These are phyloP conservation scores for Anthopleura xanthogrammica DNA, from an alignment of 92 coral and sea anemone species.

Conservation along the genomic window DNA sequence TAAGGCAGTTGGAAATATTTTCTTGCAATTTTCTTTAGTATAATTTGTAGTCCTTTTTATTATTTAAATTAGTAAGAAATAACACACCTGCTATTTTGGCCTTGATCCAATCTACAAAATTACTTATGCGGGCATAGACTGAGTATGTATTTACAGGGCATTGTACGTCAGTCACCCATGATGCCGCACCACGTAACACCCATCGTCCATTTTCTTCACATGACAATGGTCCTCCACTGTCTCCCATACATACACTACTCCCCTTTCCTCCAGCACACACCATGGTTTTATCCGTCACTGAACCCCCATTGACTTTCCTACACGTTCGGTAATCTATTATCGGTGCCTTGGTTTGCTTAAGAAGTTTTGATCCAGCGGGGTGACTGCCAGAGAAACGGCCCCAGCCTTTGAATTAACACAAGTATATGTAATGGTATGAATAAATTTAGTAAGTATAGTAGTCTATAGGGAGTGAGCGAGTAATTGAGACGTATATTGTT, in stretches of 20 bases:
- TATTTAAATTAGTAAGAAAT: too few relatives aligned
- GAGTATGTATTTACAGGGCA: conserved; percentile 27
- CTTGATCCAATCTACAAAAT: conserved; percentile 36
- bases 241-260: conserved; percentile 47
- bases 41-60: too few relatives aligned
- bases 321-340: conserved; percentile 42
- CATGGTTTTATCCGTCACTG: conserved; percentile 51
- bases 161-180: conserved; percentile 33
- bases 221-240: conserved; percentile 49
- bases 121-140: conserved; percentile 46
- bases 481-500: too few relatives aligned
- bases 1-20: too few relatives aligned
- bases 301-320: conserved; percentile 29
- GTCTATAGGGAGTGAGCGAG: too few relatives aligned
- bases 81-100: conserved; percentile 12
- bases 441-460: too few relatives aligned
- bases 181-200: conserved; percentile 50
- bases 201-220: conserved; percentile 46
- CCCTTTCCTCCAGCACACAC: conserved; percentile 60
- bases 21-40: too few relatives aligned
- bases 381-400: conserved; percentile 32
- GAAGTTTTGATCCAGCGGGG: conserved; percentile 37
- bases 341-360: conserved; percentile 47
- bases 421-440: neutral
- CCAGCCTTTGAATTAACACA: conserved; percentile 37